A percentile compares a stretch with the other conserved stretches of the same genome.
phyloP scores from a whole-genome alignment of 2,888 invertebrate species.

The Drosophila buzzatii region DNA sequence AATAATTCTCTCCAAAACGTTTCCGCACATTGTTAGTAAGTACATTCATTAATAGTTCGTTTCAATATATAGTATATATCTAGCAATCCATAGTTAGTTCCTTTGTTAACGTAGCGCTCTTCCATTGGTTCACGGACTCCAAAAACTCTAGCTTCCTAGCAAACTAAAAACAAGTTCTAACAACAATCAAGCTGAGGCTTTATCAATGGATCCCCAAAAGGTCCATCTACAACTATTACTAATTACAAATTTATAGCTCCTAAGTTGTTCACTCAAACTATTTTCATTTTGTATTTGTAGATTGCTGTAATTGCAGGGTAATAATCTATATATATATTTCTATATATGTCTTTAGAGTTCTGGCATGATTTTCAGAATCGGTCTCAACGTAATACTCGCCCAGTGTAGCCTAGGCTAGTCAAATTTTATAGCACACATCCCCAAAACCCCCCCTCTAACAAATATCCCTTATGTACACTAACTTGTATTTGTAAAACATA shows the following conservation, averaged over 20 bases:
- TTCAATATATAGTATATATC: slow-evolving; percentile 22
- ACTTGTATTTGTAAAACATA: slow-evolving; percentile 45
- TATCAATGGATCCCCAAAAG: slow-evolving; percentile 11
- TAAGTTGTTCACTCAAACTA: slow-evolving; percentile 54
- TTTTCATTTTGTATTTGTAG: slow-evolving; percentile 21
- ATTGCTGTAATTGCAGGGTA: slow-evolving; percentile 26
- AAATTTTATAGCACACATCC: slow-evolving; percentile 33
- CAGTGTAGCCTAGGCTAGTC: slow-evolving; percentile 64
- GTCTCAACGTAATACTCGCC: slow-evolving; percentile 25
- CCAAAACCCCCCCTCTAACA: slow-evolving; percentile 15
- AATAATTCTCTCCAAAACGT: slow-evolving; percentile 33
- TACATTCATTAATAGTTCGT: slow-evolving; percentile 47
- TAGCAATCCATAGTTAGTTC: slow-evolving; percentile 48
- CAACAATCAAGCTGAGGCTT: slow-evolving; percentile 47
- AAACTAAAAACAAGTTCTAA: slow-evolving; percentile 19
- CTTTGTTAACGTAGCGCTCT: slow-evolving; percentile 52
- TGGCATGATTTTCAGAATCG: slow-evolving; percentile 30
- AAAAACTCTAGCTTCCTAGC: slow-evolving; percentile 52
- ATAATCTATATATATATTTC: background rate
- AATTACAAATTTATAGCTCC: slow-evolving; percentile 36
- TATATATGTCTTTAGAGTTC: slow-evolving; percentile 9
- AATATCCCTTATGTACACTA: slow-evolving; percentile 7
- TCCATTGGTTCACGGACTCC: slow-evolving; percentile 46
- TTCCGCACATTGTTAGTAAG: slow-evolving; percentile 68
- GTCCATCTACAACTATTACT: slow-evolving; percentile 12